Percentiles rank a stretch among this genome's conserved stretches.
Evolutionary conservation across 2,113 vertebrate genomes (phyloP).

Genomic region (Gymnocephalus cernua): DNA sequence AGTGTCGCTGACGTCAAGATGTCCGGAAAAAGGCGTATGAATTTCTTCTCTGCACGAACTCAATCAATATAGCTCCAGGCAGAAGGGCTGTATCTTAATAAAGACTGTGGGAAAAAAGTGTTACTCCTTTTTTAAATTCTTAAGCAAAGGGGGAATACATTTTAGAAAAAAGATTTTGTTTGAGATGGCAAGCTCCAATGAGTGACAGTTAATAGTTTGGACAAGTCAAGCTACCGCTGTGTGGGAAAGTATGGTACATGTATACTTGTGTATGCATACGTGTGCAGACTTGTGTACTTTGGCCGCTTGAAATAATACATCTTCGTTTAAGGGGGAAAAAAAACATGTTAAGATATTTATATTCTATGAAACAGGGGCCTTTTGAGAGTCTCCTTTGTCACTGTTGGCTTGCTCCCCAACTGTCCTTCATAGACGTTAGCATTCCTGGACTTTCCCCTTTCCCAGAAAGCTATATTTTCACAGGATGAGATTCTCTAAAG

Average conservation of each 20-base stretch:
- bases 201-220: slow-evolving; percentile 67
- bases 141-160: slow-evolving; percentile 33
- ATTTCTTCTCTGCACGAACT: slow-evolving; percentile 70
- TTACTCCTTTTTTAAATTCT: slow-evolving; percentile 45
- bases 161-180: slow-evolving; percentile 47
- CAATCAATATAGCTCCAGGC: slow-evolving; percentile 38
- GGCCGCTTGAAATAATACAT: slow-evolving; percentile 64
- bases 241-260: slow-evolving; percentile 72
- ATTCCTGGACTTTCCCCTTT: slow-evolving; percentile 72
- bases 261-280: slow-evolving; percentile 53
- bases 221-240: slow-evolving; percentile 56
- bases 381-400: slow-evolving; percentile 79
- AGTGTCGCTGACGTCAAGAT: slow-evolving; percentile 75
- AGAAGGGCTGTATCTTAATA: slow-evolving; percentile 37
- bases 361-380: slow-evolving; percentile 71
- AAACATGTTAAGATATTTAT: slow-evolving; percentile 74
- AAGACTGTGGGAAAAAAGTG: slow-evolving; percentile 37
- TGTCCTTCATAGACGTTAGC: slow-evolving; percentile 69
- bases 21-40: slow-evolving; percentile 49
- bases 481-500: slow-evolving; percentile 47
- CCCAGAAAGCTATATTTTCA: slow-evolving; percentile 73
- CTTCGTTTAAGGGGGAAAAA: slow-evolving; percentile 46
- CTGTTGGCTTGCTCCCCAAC: slow-evolving; percentile 73
- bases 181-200: slow-evolving; percentile 59
- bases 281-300: slow-evolving; percentile 76